Evolutionary conservation across 2,888 invertebrate species (phyloP), one percentile per base, ranked within the genome.

Genomic region (Drosophila atripex): DNA sequence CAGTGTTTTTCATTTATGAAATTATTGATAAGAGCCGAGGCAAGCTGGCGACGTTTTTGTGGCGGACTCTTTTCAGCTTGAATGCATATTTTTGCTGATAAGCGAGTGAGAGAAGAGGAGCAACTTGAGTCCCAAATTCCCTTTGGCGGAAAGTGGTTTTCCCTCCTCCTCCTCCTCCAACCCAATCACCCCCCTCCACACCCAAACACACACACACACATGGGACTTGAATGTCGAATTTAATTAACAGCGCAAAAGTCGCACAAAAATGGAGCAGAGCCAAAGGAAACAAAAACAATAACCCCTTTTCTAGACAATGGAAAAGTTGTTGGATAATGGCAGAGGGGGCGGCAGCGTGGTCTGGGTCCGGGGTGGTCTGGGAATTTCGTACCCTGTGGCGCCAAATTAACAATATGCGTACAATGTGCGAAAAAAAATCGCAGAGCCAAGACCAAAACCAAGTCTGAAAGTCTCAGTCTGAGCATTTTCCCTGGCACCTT

Each of bases 1-100:
- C 88, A 84, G 59, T 84, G 83, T 84, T 75, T 76, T 78, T 74
- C 78, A 77, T 85, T 87, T 87, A 83, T 83, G 88, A 88, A 84
- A 82, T 88, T 87, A 88, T 86, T 86, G 83, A 84, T 84, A 84
- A 84, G 86, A 65, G 72, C 38, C 28, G 47, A 16, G 60, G 59
- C 41, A 30, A 25, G 8, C 46, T 47, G 52, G 59, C 60, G 52
- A 49, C 45, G 51, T 68, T 59, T 59, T 59, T 63, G 71, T 39
- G 60, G 49, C 60, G 53, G 61, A 65, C 58, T 68, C 52, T 54
- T 38, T 39, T 57, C 30, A 38, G 69, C 61, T 54, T 50, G 63
- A 69, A 76, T 80, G 77, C 77, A 83, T 75, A 79, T 79, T 73
- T 35, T 76, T 53, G 45, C 66, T 65, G 64, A 64, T 70, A 70